Evolutionary conservation across 2,888 invertebrate species (phyloP).

Genomic region (Andrena hattorfiana): DNA sequence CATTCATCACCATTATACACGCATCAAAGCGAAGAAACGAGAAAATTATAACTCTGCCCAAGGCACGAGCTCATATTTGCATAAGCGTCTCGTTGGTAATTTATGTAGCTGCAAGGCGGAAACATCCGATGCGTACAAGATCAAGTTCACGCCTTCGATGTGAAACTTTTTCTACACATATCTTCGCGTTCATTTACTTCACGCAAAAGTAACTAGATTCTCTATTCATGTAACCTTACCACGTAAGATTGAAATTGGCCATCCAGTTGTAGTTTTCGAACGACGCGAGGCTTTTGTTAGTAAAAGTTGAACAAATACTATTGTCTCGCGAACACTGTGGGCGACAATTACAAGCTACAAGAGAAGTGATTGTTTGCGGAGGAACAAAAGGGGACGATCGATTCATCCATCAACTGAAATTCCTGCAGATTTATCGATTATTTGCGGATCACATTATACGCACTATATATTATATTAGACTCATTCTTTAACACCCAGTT

Average conservation of each 20-base stretch:
- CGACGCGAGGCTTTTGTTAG: neutral
- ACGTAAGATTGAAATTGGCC: no score
- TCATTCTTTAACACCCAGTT: no score
- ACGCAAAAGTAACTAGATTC: neutral
- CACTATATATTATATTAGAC: no score
- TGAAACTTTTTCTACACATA: neutral
- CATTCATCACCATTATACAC: no score
- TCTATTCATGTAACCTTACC: neutral
- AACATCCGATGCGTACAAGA: conserved; percentile 33
- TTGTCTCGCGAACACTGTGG: conserved; percentile 29
- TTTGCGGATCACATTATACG: no score
- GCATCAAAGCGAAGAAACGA: no score
- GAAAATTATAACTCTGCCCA: neutral
- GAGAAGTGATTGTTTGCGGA: neutral
- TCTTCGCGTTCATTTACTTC: neutral
- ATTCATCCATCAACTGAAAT: neutral
- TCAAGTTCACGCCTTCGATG: conserved; percentile 11
- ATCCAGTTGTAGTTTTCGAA: neutral
- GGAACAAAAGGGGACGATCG: neutral
- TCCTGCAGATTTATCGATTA: neutral
- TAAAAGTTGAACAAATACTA: conserved; percentile 27
- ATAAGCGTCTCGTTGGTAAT: neutral
- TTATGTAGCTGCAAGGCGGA: neutral
- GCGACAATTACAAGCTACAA: conserved; percentile 13
- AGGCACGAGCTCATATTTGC: conserved; percentile 13